Evolutionary conservation across 2,888 invertebrate genomes (phyloP).

Genomic region (Nymphalis urticae): DNA sequence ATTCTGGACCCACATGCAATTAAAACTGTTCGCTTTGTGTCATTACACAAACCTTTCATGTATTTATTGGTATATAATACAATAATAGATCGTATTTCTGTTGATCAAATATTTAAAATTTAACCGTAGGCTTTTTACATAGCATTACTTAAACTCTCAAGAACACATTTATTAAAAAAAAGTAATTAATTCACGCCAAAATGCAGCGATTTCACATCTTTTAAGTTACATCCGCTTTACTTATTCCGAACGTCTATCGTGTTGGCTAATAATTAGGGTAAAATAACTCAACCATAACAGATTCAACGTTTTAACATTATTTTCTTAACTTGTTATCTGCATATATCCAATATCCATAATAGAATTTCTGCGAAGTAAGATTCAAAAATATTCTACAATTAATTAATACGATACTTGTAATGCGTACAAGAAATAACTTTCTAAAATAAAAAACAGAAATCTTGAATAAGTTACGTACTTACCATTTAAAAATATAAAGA

Average conservation of each 20-base stretch:
- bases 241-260: slow-evolving; percentile 3
- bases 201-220: slow-evolving; percentile 7
- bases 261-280: slow-evolving; percentile 17
- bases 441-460: neutral
- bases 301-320: slow-evolving; percentile 6
- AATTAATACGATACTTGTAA: neutral
- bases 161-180: too few relatives aligned
- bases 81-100: too few relatives aligned
- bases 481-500: slow-evolving; percentile 6
- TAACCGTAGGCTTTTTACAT: too few relatives aligned
- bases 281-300: slow-evolving; percentile 22
- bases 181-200: neutral
- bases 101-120: too few relatives aligned
- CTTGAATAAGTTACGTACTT: slow-evolving; percentile 1
- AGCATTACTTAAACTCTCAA: too few relatives aligned
- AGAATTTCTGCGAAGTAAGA: too few relatives aligned
- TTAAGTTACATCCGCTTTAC: slow-evolving; percentile 7
- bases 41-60: too few relatives aligned
- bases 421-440: neutral
- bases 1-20: too few relatives aligned
- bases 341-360: too few relatives aligned
- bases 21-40: too few relatives aligned
- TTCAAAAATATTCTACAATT: neutral
- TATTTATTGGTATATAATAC: too few relatives aligned
- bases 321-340: neutral